Evolutionary conservation across 2,113 vertebrate genomes (phyloP).

Genomic region (Dolichallabes microphthalmus): DNA sequence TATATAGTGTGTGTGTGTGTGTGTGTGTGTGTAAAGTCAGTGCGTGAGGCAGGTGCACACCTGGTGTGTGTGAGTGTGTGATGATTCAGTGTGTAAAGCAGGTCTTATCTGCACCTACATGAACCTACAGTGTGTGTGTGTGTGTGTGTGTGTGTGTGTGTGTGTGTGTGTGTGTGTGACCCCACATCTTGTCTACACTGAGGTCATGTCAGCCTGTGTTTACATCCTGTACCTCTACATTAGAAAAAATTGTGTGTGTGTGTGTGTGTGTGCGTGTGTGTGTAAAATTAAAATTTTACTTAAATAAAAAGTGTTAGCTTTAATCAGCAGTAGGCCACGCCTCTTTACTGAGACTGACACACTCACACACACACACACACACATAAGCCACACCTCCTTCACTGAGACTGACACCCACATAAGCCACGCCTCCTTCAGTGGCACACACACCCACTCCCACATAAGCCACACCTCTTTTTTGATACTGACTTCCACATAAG

Average conservation of each 20-base stretch:
- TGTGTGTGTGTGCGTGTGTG: conserved; percentile 1
- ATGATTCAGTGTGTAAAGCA: conserved; percentile 51
- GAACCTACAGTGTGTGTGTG: background rate
- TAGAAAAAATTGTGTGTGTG: background rate
- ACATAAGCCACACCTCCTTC: background rate
- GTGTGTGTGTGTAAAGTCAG: conserved; percentile 19
- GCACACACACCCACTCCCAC: too few species aligned
- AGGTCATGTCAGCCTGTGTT: conserved; percentile 19
- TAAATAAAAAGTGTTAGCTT: background rate
- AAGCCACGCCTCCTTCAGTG: too few species aligned
- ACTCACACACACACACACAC: too few species aligned
- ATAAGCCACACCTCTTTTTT: too few species aligned
- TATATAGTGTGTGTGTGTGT: background rate
- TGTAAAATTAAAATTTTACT: background rate
- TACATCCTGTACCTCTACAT: background rate
- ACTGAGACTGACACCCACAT: background rate
- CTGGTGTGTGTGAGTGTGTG: conserved; percentile 64
- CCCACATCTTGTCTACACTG: background rate
- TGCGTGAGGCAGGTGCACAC: conserved; percentile 51
- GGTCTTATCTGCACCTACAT: conserved; percentile 6
- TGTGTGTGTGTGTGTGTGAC: conserved; percentile 3
- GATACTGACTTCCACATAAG: background rate
- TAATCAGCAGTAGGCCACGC: background rate
- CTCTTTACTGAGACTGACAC: background rate
- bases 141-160: conserved; percentile 1